These are phyloP conservation scores for Agrochola macilenta DNA, from an alignment of 2,888 invertebrate genomes.

Conservation along the genomic window DNA sequence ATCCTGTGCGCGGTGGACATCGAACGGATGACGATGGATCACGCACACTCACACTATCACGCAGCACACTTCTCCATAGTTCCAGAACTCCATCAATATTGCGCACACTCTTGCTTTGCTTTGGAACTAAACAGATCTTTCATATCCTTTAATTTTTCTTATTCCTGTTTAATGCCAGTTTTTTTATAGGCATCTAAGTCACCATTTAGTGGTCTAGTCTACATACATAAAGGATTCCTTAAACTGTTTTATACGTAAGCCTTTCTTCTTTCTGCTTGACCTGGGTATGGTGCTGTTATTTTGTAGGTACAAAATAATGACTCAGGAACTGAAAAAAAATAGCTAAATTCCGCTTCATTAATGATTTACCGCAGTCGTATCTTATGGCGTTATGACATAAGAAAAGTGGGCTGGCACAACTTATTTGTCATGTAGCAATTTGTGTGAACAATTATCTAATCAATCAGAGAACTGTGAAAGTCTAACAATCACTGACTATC, in stretches of 20 bases:
- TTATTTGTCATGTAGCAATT: slow-evolving; percentile 30
- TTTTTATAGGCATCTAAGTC: neutral
- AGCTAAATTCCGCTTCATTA: neutral
- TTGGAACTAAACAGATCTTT: neutral
- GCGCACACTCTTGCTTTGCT: neutral
- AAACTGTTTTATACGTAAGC: too few relatives aligned
- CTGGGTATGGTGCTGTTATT: neutral
- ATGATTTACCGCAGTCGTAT: neutral
- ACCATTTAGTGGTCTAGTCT: neutral
- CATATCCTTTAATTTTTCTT: neutral
- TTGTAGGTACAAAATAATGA: neutral
- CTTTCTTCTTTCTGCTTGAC: neutral
- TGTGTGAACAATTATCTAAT: slow-evolving; percentile 52
- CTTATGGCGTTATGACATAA: neutral
- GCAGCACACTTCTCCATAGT: too few relatives aligned
- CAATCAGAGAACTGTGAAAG: slow-evolving; percentile 57
- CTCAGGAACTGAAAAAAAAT: neutral
- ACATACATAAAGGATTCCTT: neutral
- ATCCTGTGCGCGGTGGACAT: too few relatives aligned
- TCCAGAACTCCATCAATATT: too few relatives aligned
- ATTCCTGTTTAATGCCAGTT: neutral
- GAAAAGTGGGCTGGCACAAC: slow-evolving; percentile 5
- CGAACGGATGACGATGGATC: too few relatives aligned
- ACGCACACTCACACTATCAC: too few relatives aligned
- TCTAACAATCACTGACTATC: slow-evolving; percentile 38